Percentiles rank a stretch among this genome's conserved stretches.
phyloP scores from a whole-genome alignment of 2,888 invertebrate species.

The Sphaeridia pumilis region DNA sequence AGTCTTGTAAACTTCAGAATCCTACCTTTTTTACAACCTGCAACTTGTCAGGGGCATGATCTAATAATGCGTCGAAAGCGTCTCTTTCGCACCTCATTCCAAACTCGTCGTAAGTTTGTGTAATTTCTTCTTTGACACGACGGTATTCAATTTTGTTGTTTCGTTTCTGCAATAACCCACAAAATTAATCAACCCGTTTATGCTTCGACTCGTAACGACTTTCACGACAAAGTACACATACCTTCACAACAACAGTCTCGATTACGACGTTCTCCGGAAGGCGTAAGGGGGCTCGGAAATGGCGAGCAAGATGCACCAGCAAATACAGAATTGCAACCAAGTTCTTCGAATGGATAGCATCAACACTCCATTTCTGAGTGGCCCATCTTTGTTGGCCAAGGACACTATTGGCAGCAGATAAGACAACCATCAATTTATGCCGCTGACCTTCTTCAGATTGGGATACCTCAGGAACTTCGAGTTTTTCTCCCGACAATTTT shows the following conservation, averaged over 20 bases:
- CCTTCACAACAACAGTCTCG: conserved; percentile 79
- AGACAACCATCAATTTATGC: conserved; percentile 79
- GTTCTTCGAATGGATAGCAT: conserved; percentile 92
- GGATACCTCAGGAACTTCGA: conserved; percentile 96
- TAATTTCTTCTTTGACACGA: conserved; percentile 79
- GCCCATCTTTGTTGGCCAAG: conserved; percentile 60
- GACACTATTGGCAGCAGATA: conserved; percentile 77
- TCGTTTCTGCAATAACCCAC: conserved; percentile 42
- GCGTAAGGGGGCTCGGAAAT: conserved; percentile 90
- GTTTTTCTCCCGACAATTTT: conserved; percentile 71
- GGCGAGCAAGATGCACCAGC: conserved; percentile 79
- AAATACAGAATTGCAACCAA: conserved; percentile 90
- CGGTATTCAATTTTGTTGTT: conserved; percentile 49
- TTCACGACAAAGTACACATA: conserved; percentile 24
- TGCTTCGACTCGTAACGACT: too few relatives aligned
- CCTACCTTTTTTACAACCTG: conserved; percentile 86
- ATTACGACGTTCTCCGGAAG: conserved; percentile 94
- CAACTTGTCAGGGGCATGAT: conserved; percentile 94
- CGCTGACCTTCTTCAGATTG: conserved; percentile 96
- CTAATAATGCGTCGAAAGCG: conserved; percentile 96
- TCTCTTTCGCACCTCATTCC: conserved; percentile 93
- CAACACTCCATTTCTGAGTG: conserved; percentile 90
- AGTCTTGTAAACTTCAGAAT: neutral
- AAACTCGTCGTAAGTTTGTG: conserved; percentile 85
- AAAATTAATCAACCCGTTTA: neutral